phyloP scores from a whole-genome alignment of 2,797 vertebrate genomes.

The Phalanger gymnotis region DNA sequence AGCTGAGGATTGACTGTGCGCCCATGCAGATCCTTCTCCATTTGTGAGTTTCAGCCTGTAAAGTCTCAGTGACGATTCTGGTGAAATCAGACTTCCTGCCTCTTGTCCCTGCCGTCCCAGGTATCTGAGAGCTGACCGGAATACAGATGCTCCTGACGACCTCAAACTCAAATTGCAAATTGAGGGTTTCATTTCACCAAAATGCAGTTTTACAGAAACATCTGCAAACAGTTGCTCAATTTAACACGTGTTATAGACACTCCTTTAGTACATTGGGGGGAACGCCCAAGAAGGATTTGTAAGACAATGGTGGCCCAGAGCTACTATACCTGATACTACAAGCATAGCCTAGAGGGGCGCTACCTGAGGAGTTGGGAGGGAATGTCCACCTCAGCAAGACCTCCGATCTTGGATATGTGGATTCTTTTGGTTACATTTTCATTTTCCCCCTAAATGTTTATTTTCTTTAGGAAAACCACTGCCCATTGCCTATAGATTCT shows the following conservation, averaged over 20 bases:
- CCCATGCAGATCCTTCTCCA: background rate
- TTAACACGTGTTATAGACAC: too few relatives aligned
- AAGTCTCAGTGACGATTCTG: background rate
- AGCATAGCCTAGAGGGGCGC: too few relatives aligned
- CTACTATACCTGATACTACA: too few relatives aligned
- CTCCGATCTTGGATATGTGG: too few relatives aligned
- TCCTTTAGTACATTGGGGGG: background rate
- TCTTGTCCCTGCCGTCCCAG: background rate
- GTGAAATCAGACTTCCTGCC: background rate
- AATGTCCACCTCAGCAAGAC: too few relatives aligned
- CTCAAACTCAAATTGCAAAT: background rate
- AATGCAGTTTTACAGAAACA: too few relatives aligned
- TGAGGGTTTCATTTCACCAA: too few relatives aligned
- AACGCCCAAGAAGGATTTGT: background rate
- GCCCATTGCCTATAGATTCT: background rate
- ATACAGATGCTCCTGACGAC: background rate
- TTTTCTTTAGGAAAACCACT: constrained; percentile 37
- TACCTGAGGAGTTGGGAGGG: too few relatives aligned
- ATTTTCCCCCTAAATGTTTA: constrained; percentile 6
- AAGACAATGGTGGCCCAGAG: too few relatives aligned
- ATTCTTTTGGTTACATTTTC: background rate
- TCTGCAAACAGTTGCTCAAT: too few relatives aligned
- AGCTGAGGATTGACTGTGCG: background rate
- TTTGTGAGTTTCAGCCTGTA: background rate
- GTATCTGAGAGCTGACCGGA: background rate